Conservation (phyloP, 2,888 invertebrate genomes). For the Thumatha senex region DNA sequence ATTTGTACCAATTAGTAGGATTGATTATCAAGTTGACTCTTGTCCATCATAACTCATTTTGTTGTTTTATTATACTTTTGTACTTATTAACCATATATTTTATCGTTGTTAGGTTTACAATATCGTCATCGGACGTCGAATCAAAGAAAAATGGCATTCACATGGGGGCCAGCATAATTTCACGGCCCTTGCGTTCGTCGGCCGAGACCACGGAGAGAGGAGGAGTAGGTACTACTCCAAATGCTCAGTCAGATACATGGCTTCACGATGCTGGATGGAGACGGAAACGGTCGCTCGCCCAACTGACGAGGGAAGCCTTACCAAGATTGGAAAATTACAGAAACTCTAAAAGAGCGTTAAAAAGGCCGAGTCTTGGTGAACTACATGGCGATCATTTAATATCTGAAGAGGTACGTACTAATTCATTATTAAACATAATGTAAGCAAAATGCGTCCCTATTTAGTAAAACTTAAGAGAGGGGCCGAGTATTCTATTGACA, state of each 20-base stretch:
- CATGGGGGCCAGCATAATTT: conserved; percentile 73
- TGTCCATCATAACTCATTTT: too few relatives aligned
- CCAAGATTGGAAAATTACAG: conserved; percentile 93
- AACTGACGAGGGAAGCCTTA: conserved; percentile 89
- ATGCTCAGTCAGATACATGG: conserved; percentile 65
- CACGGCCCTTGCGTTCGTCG: conserved; percentile 65
- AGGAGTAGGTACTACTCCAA: conserved; percentile 36
- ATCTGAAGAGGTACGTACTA: conserved; percentile 64
- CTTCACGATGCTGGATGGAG: conserved; percentile 75
- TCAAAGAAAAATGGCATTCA: conserved; percentile 75
- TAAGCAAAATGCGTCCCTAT: too few relatives aligned
- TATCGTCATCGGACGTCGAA: conserved; percentile 67
- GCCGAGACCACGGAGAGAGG: conserved; percentile 61
- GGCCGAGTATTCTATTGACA: background rate
- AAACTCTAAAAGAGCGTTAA: conserved; percentile 88
- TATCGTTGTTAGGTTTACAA: conserved; percentile 57
- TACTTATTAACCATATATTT: too few relatives aligned
- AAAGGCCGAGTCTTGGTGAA: conserved; percentile 93
- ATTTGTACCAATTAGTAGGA: too few relatives aligned
- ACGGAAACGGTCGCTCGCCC: conserved; percentile 84
- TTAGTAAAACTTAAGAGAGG: background rate
- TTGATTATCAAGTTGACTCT: too few relatives aligned
- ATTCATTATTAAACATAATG: too few relatives aligned
- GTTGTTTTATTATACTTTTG: too few relatives aligned
- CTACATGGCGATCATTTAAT: conserved; percentile 87